Conservation (phyloP, 2,797 vertebrate species). For the Momotus momota region DNA sequence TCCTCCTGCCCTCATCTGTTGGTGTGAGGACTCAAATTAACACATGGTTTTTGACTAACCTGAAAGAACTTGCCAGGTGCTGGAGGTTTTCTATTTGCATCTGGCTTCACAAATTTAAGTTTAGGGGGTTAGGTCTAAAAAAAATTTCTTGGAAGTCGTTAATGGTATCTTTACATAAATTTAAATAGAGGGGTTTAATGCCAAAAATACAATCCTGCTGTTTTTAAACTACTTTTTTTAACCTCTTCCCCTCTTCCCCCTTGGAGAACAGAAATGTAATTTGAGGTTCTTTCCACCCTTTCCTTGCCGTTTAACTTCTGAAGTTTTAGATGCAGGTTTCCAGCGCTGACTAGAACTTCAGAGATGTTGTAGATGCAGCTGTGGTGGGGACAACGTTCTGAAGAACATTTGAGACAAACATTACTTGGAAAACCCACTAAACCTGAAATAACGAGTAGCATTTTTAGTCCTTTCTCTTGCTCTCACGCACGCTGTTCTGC, state of each 20-base stretch:
- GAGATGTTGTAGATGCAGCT: not conserved
- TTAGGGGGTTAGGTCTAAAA: conserved; percentile 79
- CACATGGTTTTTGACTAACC: conserved; percentile 81
- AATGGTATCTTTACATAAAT: conserved; percentile 79
- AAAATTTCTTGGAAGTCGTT: conserved; percentile 90
- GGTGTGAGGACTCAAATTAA: conserved; percentile 77
- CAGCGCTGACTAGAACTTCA: not conserved
- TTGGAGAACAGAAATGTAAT: conserved; percentile 16
- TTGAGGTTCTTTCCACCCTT: not conserved
- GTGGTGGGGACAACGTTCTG: not conserved
- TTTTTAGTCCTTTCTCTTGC: not conserved
- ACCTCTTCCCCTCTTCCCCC: not conserved
- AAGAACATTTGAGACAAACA: not conserved
- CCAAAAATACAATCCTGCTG: conserved; percentile 46
- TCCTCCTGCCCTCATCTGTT: conserved; percentile 75
- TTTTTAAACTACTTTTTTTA: not conserved
- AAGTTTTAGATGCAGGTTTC: not conserved
- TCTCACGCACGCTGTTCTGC: not conserved
- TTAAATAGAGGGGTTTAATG: conserved; percentile 69
- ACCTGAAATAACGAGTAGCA: not conserved
- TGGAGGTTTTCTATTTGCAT: conserved; percentile 90
- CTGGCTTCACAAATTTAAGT: conserved; percentile 77
- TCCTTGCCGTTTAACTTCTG: not conserved
- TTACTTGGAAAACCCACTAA: not conserved
- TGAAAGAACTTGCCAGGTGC: conserved; percentile 88